Evolutionary conservation across 2,888 invertebrate species (phyloP), one percentile per base, ranked within the genome.

Genomic region (Rambutsinella grinnellia): DNA sequence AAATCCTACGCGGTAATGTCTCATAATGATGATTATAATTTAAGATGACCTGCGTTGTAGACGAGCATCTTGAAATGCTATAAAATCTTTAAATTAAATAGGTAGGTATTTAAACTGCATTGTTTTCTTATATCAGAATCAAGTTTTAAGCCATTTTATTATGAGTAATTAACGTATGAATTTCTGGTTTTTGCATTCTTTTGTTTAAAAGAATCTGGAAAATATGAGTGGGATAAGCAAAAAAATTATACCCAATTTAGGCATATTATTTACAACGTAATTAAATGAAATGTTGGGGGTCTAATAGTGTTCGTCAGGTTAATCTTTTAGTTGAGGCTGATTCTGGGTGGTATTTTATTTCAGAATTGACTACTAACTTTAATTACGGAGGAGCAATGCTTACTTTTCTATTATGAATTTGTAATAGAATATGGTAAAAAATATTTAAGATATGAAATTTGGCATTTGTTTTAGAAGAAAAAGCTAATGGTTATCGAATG

Each of bases 341-440:
- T 69, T 70, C 70, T 70, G 70, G 70, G 70, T 70, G 70, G 70
- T 17, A 70, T 70, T 56, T 21, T 62, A 62, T 69, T 44, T 24
- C 0, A n/a, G n/a, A n/a, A n/a, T n/a, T n/a, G n/a, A n/a, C n/a
- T n/a, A n/a, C n/a, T n/a, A n/a, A n/a, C n/a, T n/a, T n/a, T n/a
- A n/a, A n/a, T n/a, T n/a, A n/a, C n/a, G n/a, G n/a, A n/a, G n/a
- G n/a, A n/a, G n/a, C n/a, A n/a, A n/a, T n/a, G n/a, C n/a, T n/a
- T n/a, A n/a, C n/a, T n/a, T n/a, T n/a, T n/a, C n/a, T n/a, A n/a
- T n/a, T n/a, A n/a, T n/a, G n/a, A n/a, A n/a, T n/a, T n/a, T n/a
- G n/a, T n/a, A n/a, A n/a, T n/a, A n/a, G n/a, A n/a, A n/a, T n/a
- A n/a, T n/a, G n/a, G n/a, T n/a, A n/a, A n/a, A n/a, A n/a, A n/a